Evolutionary conservation across 2,113 vertebrate genomes (phyloP).

Genomic region (Picathartes gymnocephalus): DNA sequence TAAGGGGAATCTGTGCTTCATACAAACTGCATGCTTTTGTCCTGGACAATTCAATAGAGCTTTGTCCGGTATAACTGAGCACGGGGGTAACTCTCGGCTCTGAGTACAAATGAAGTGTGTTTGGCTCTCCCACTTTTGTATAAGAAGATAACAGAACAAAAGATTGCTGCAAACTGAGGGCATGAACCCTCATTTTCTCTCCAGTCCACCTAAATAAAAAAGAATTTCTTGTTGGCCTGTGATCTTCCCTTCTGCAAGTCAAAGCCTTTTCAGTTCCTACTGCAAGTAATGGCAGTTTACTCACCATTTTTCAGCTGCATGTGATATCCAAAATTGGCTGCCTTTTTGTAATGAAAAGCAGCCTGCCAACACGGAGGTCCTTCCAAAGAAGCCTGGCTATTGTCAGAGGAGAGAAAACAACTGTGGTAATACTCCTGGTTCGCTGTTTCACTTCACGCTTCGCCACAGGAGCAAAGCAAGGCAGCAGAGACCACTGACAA

Average conservation of each 20-base stretch:
- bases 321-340: background rate
- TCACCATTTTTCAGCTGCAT: background rate
- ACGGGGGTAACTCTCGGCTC: background rate
- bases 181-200: conserved; percentile 27
- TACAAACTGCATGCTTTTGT: background rate
- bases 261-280: background rate
- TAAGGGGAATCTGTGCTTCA: background rate
- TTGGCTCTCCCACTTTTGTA: conserved; percentile 16
- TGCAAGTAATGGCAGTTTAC: conserved; percentile 23
- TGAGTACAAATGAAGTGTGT: background rate
- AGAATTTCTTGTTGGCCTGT: background rate
- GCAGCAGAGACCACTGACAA: background rate
- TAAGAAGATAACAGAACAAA: conserved; percentile 41
- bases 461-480: background rate
- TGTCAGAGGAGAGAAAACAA: background rate
- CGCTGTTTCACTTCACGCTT: background rate
- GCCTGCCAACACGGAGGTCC: background rate
- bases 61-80: background rate
- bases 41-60: background rate
- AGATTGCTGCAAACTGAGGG: background rate
- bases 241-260: background rate
- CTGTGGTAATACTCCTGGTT: background rate
- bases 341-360: conserved; percentile 5
- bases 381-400: background rate
- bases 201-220: background rate